Evolutionary conservation across 2,797 vertebrate species (phyloP).

Genomic region (Peromyscus melanophrys): DNA sequence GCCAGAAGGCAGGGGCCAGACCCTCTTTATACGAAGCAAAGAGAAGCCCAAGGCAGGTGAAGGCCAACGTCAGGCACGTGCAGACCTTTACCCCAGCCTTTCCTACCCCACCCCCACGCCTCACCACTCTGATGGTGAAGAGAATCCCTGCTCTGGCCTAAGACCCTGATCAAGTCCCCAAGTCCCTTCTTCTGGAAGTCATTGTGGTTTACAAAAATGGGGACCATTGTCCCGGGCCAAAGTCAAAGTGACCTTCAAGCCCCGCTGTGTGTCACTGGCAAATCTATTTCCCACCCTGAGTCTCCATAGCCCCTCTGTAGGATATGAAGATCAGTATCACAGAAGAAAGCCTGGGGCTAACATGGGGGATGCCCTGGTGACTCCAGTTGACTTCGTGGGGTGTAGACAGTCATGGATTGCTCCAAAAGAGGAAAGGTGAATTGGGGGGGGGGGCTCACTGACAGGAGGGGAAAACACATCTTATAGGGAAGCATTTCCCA

Average conservation of each 20-base stretch:
- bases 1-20: neutral
- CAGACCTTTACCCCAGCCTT: neutral
- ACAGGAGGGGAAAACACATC: neutral
- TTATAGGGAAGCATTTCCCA: neutral
- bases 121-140: neutral
- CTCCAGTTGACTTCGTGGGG: too few relatives aligned
- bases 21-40: neutral
- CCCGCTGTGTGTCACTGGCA: neutral
- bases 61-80: neutral
- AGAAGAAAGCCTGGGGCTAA: neutral
- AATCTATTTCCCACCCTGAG: neutral
- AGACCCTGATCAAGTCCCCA: neutral
- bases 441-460: accelerated
- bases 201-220: accelerated
- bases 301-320: neutral
- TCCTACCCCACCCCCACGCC: neutral
- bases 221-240: neutral
- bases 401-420: neutral
- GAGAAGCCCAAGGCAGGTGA: neutral
- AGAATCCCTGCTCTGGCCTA: neutral
- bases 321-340: accelerated
- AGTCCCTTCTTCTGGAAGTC: neutral
- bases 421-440: neutral
- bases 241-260: neutral
- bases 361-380: neutral